A percentile compares a stretch with the other conserved stretches of the same genome.
These are phyloP conservation scores for Sparus aurata DNA, from an alignment of 2,797 vertebrate species.

Conservation along the genomic window DNA sequence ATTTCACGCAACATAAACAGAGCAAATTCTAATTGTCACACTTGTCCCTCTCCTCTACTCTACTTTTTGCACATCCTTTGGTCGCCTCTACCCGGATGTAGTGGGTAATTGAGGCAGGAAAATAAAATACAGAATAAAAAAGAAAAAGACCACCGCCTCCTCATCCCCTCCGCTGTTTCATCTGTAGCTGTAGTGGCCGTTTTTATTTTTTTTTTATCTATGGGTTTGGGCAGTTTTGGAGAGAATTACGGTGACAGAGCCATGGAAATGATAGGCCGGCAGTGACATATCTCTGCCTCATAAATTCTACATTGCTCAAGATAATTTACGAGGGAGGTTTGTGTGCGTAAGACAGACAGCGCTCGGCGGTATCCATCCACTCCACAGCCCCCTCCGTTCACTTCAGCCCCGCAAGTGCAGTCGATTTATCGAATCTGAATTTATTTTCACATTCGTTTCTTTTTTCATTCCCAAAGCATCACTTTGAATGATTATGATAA, in stretches of 20 bases:
- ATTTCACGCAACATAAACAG: conserved; percentile 67
- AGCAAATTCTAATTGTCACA: conserved; percentile 63
- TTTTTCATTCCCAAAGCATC: conserved; percentile 63
- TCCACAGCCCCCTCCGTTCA: conserved; percentile 73
- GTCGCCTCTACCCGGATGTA: conserved; percentile 26
- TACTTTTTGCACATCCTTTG: conserved; percentile 21
- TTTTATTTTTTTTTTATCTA: conserved; percentile 61
- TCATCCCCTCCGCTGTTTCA: conserved; percentile 46
- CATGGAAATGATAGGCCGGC: conserved; percentile 85
- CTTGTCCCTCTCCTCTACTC: conserved; percentile 55
- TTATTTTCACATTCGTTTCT: conserved; percentile 67
- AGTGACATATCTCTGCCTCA: conserved; percentile 84
- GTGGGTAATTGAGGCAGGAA: conserved; percentile 33
- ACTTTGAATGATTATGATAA: conserved; percentile 75
- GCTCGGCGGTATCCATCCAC: conserved; percentile 80
- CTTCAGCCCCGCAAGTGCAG: conserved; percentile 61
- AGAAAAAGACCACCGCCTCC: conserved; percentile 3
- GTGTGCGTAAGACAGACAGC: conserved; percentile 79
- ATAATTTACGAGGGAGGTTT: conserved; percentile 83
- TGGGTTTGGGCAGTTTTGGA: conserved; percentile 77
- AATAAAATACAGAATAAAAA: too few relatives aligned
- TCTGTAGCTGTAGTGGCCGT: conserved; percentile 61
- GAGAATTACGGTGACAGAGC: conserved; percentile 86
- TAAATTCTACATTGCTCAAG: conserved; percentile 85
- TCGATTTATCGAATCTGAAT: conserved; percentile 71